These are phyloP conservation scores for Motacilla alba DNA, from an alignment of 2,113 vertebrate genomes.

Conservation along the genomic window DNA sequence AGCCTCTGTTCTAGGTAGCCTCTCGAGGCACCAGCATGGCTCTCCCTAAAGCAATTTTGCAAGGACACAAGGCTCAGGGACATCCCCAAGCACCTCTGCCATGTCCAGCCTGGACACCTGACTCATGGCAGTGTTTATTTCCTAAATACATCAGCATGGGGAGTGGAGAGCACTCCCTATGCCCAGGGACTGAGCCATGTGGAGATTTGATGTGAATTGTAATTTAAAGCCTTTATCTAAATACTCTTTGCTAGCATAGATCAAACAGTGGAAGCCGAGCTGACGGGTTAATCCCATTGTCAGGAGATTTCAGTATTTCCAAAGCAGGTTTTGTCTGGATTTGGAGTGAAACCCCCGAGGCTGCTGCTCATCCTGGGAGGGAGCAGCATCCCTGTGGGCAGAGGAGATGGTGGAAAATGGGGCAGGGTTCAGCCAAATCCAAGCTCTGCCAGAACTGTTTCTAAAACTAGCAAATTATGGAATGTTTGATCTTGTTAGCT, in stretches of 20 bases:
- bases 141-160: accelerated
- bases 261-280: neutral
- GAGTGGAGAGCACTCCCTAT: neutral
- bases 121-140: neutral
- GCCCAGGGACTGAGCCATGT: neutral
- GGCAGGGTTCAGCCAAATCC: neutral
- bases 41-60: neutral
- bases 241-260: neutral
- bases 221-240: conserved; percentile 14
- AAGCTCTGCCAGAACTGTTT: neutral
- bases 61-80: neutral
- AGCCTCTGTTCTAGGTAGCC: neutral
- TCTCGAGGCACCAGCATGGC: neutral
- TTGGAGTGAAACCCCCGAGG: neutral
- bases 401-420: neutral
- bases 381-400: neutral
- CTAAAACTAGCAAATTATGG: neutral
- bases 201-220: neutral
- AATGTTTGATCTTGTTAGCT: neutral
- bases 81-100: neutral
- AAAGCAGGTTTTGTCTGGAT: neutral
- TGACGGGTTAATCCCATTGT: conserved; percentile 26
- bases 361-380: neutral
- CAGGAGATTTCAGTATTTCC: neutral
- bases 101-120: neutral